Conservation (phyloP, 2,888 invertebrate genomes). For the Thecocarcelia acutangulata region DNA sequence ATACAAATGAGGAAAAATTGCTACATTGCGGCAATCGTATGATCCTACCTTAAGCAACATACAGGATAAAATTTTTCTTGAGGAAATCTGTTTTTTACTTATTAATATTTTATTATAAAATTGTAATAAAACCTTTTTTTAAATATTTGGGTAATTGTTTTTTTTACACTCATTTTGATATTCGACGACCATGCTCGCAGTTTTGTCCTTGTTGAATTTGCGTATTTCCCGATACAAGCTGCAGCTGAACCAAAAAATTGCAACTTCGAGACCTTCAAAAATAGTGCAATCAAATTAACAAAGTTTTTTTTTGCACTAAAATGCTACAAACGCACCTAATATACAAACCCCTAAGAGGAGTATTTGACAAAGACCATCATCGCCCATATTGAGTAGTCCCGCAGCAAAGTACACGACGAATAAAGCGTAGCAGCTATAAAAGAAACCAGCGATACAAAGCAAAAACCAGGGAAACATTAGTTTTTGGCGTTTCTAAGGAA, state of each 20-base stretch:
- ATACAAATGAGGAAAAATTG: too few relatives aligned
- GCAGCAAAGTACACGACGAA: not conserved
- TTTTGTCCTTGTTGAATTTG: not conserved
- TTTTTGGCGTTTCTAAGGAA: not conserved
- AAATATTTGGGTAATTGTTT: too few relatives aligned
- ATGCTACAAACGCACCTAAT: not conserved
- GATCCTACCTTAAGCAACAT: too few relatives aligned
- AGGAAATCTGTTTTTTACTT: too few relatives aligned
- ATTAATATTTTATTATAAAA: too few relatives aligned
- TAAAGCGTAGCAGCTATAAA: not conserved
- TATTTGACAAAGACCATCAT: too few relatives aligned
- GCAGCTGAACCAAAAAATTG: not conserved
- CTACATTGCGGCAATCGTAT: too few relatives aligned
- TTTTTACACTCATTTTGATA: not conserved
- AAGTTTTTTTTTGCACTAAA: not conserved
- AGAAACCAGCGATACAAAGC: not conserved
- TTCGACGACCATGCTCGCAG: not conserved
- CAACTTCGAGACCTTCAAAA: conserved; percentile 7
- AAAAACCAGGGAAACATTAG: conserved; percentile 10
- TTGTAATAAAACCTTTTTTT: too few relatives aligned
- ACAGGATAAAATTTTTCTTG: too few relatives aligned
- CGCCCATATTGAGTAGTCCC: not conserved
- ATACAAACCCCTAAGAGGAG: not conserved
- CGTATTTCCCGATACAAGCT: conserved; percentile 3
- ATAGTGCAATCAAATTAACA: too few relatives aligned